Percentiles rank a stretch among this genome's conserved stretches.
Conservation (phyloP, 2,888 invertebrate species). For the Drosophila nigricruria region DNA sequence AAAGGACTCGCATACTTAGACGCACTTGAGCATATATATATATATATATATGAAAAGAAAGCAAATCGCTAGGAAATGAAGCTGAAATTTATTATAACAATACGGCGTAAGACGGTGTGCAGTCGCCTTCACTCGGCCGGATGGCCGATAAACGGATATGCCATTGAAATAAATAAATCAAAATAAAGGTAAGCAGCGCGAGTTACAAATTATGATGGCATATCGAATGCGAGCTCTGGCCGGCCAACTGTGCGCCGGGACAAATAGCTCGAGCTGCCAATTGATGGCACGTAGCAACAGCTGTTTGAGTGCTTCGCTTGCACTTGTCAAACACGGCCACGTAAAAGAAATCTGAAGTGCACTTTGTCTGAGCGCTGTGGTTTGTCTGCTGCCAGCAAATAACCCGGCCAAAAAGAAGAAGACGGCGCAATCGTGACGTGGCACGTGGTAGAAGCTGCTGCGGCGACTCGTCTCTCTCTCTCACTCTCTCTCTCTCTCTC, state of each 20-base stretch:
- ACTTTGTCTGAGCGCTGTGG: constrained; percentile 26
- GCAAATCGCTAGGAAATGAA: constrained; percentile 64
- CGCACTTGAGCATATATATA: constrained; percentile 58
- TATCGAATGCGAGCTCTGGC: neutral
- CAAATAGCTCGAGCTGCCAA: constrained; percentile 24
- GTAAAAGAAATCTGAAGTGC: constrained; percentile 55
- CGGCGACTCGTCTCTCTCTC: neutral
- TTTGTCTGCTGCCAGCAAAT: neutral
- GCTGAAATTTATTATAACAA: constrained; percentile 76
- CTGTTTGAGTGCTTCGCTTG: constrained; percentile 4
- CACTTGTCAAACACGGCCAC: constrained; percentile 22
- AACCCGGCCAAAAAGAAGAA: neutral
- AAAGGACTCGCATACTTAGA: constrained; percentile 64
- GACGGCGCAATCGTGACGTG: too few relatives aligned
- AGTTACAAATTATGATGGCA: constrained; percentile 35
- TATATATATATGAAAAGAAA: constrained; percentile 39
- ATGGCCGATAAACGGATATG: constrained; percentile 49
- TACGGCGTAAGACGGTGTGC: constrained; percentile 44
- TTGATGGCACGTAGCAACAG: constrained; percentile 29
- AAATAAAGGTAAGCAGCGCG: constrained; percentile 1
- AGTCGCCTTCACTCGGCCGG: constrained; percentile 12
- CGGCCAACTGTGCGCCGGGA: too few relatives aligned
- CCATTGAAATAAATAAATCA: constrained; percentile 30
- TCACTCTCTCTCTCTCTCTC: neutral
- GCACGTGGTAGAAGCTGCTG: too few relatives aligned